A percentile compares a stretch with the other conserved stretches of the same genome.
These are phyloP conservation scores for Spilarctia lutea DNA, from an alignment of 2,888 invertebrate species.

Conservation along the genomic window DNA sequence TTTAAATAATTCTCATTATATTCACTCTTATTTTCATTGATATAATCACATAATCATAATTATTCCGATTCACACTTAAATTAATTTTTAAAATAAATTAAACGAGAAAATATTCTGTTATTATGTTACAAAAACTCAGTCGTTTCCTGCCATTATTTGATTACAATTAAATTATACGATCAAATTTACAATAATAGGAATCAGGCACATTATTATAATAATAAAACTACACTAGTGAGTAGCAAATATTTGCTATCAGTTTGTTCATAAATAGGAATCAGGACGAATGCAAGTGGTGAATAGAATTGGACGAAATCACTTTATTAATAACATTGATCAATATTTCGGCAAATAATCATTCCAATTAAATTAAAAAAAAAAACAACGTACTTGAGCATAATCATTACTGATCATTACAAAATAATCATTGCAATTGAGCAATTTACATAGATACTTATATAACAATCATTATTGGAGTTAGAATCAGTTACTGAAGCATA, in stretches of 20 bases:
- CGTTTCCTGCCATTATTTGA: constrained; percentile 84
- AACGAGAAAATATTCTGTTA: constrained; percentile 83
- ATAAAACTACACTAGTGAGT: constrained; percentile 75
- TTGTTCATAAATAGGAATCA: constrained; percentile 50
- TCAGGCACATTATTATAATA: constrained; percentile 81
- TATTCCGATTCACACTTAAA: constrained; percentile 85
- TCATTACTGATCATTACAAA: constrained; percentile 71
- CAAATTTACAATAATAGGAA: constrained; percentile 85
- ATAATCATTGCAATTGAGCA: constrained; percentile 80
- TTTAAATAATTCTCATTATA: constrained; percentile 80
- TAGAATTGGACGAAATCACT: constrained; percentile 71
- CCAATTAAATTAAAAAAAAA: constrained; percentile 73
- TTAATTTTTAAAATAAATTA: constrained; percentile 84
- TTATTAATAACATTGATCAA: constrained; percentile 63
- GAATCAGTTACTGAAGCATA: constrained; percentile 71
- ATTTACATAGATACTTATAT: constrained; percentile 65
- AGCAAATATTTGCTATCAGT: constrained; percentile 63
- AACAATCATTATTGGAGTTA: constrained; percentile 61
- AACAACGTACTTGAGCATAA: constrained; percentile 81
- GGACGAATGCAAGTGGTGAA: constrained; percentile 49
- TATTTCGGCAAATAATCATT: constrained; percentile 70
- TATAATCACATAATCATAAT: constrained; percentile 86
- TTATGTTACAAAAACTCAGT: constrained; percentile 85
- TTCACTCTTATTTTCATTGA: constrained; percentile 82
- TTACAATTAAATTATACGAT: constrained; percentile 82